Evolutionary conservation across 2,888 invertebrate genomes (phyloP).

Genomic region (Eupithecia inturbata): DNA sequence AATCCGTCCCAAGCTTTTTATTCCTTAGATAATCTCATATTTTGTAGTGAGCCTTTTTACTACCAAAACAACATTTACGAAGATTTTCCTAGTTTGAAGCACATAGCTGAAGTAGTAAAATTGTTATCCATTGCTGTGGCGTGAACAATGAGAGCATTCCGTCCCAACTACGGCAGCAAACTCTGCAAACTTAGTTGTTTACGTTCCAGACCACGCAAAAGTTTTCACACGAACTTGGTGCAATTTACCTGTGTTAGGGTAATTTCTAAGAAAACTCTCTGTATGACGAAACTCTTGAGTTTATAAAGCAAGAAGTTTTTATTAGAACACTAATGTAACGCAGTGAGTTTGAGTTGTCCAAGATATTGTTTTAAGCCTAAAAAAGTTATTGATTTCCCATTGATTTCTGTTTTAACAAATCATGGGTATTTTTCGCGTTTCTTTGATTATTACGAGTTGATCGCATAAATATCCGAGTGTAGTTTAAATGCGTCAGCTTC

Average conservation of each 20-base stretch:
- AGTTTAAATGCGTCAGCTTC: background rate
- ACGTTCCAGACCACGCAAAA: constrained; percentile 8
- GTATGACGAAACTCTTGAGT: background rate
- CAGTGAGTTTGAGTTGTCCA: too few species aligned
- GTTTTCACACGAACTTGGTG: constrained; percentile 7
- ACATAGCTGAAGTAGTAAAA: constrained; percentile 4
- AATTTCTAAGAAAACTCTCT: background rate
- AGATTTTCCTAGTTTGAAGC: background rate
- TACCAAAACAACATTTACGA: background rate
- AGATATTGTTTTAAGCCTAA: too few species aligned
- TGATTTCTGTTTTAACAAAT: too few species aligned
- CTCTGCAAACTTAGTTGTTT: constrained; percentile 16
- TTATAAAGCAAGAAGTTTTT: background rate
- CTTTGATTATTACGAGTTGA: too few species aligned
- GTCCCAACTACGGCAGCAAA: background rate
- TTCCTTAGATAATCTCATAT: background rate
- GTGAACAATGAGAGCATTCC: constrained; percentile 2
- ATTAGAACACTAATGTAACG: background rate
- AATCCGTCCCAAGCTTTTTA: background rate
- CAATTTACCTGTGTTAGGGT: background rate
- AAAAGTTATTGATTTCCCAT: too few species aligned
- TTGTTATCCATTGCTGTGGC: background rate
- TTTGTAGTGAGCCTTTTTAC: background rate
- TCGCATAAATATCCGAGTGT: background rate
- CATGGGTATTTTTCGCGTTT: too few species aligned